phyloP scores from a whole-genome alignment of 2,797 vertebrate species.

The Myotis pilosus region DNA sequence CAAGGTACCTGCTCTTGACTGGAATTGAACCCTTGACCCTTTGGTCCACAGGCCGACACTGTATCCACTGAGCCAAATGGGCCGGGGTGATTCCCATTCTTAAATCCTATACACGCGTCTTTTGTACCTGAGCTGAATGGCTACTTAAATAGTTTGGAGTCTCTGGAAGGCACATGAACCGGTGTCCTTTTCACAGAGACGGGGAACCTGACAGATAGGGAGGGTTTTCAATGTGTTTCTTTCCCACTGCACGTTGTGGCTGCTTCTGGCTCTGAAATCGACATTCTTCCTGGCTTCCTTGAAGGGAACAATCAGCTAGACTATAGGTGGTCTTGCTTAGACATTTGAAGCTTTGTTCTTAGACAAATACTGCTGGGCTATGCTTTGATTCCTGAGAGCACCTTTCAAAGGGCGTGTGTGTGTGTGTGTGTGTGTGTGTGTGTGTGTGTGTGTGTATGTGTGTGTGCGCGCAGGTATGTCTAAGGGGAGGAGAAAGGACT shows the following conservation, averaged over 20 bases:
- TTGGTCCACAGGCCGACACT: no score
- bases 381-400: conserved; percentile 26
- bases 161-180: conserved; percentile 62
- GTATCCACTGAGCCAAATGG: no score
- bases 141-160: conserved; percentile 63
- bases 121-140: conserved; percentile 18
- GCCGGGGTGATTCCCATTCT: no score
- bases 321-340: conserved; percentile 76
- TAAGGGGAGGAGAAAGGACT: conserved; percentile 72
- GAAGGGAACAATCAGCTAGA: conserved; percentile 80
- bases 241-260: conserved; percentile 69
- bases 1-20: no score
- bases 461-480: no score
- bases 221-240: conserved; percentile 59
- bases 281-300: conserved; percentile 77
- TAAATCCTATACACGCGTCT: background rate
- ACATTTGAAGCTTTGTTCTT: conserved; percentile 68
- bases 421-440: conserved; percentile 34
- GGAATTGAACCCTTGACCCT: no score
- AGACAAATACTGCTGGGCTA: conserved; percentile 72
- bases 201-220: conserved; percentile 37
- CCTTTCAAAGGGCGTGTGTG: background rate
- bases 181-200: conserved; percentile 54
- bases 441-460: conserved; percentile 43
- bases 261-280: conserved; percentile 70